Conservation (phyloP, 2,888 invertebrate genomes). For the Drosophila kuntzei region DNA sequence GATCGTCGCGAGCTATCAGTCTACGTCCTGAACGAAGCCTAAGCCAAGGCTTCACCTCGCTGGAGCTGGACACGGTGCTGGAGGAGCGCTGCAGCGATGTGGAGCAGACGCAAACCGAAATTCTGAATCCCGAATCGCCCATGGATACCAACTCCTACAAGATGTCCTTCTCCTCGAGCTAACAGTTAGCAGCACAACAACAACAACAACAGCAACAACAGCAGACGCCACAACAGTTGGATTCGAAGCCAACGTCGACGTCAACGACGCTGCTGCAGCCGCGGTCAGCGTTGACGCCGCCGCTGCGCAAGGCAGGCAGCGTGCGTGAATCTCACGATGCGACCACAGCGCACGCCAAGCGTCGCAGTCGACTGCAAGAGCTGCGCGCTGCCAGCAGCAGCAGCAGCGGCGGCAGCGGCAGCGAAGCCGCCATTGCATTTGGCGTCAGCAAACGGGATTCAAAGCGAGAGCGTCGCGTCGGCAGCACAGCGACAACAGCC, state of each 20-base stretch:
- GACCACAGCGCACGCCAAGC: slow-evolving; percentile 63
- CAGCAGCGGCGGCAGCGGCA: slow-evolving; percentile 28
- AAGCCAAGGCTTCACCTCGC: slow-evolving; percentile 90
- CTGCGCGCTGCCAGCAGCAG: slow-evolving; percentile 60
- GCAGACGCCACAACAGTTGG: slow-evolving; percentile 16
- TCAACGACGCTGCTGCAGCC: slow-evolving; percentile 7
- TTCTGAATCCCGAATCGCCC: slow-evolving; percentile 85
- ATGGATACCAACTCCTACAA: slow-evolving; percentile 82
- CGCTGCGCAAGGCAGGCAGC: slow-evolving; percentile 69
- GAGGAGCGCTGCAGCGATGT: slow-evolving; percentile 94
- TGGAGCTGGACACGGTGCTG: slow-evolving; percentile 93
- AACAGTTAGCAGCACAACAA: slow-evolving; percentile 75
- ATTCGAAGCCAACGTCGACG: slow-evolving; percentile 15
- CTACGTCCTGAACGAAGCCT: slow-evolving; percentile 89
- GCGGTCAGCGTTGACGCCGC: slow-evolving; percentile 42
- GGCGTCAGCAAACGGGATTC: slow-evolving; percentile 50
- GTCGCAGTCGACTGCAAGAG: slow-evolving; percentile 69
- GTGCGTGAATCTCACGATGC: slow-evolving; percentile 53
- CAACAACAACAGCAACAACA: slow-evolving; percentile 26
- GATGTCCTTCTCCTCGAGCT: slow-evolving; percentile 82
- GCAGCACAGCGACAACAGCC: slow-evolving; percentile 22
- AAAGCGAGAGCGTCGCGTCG: slow-evolving; percentile 43
- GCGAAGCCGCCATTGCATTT: slow-evolving; percentile 58
- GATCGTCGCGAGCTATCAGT: slow-evolving; percentile 88
- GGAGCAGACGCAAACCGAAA: slow-evolving; percentile 88